These are phyloP conservation scores for Penaeus chinensis DNA, from an alignment of 1,140 invertebrate genomes.

Conservation along the genomic window DNA sequence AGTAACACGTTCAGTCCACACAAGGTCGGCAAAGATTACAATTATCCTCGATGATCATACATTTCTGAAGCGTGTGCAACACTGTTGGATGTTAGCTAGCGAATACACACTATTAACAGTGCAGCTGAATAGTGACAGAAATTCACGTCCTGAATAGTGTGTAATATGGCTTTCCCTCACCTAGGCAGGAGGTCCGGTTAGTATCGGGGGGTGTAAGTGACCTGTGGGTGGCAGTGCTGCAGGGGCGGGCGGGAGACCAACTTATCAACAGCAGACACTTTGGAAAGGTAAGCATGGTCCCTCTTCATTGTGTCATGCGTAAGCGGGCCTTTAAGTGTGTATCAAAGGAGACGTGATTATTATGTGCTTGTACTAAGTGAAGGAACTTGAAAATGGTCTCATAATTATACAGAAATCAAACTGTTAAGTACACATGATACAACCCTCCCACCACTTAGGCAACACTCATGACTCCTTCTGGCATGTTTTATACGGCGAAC, in stretches of 20 bases:
- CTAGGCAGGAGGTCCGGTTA: constrained; percentile 48
- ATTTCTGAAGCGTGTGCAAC: not conserved
- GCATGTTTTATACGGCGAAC: not conserved
- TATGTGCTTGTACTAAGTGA: too few relatives aligned
- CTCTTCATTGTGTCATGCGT: not conserved
- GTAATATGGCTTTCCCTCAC: too few relatives aligned
- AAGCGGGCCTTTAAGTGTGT: too few relatives aligned
- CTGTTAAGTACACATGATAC: not conserved
- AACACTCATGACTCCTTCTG: constrained; percentile 15
- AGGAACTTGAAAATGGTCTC: too few relatives aligned
- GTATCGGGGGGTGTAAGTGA: not conserved
- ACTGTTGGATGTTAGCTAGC: not conserved
- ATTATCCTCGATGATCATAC: not conserved
- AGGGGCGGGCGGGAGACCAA: constrained; percentile 21
- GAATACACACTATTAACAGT: too few relatives aligned
- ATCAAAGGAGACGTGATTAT: too few relatives aligned
- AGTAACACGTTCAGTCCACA: constrained; percentile 19
- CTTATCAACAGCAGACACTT: constrained; percentile 46
- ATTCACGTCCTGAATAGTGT: too few relatives aligned
- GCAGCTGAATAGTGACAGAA: too few relatives aligned
- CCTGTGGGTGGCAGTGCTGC: constrained; percentile 28
- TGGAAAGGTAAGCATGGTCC: constrained; percentile 27
- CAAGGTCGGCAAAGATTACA: constrained; percentile 31
- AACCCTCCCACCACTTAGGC: constrained; percentile 6
- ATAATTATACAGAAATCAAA: not conserved